phyloP scores from a whole-genome alignment of 1,140 invertebrate species.

The Drosophila simulans region DNA sequence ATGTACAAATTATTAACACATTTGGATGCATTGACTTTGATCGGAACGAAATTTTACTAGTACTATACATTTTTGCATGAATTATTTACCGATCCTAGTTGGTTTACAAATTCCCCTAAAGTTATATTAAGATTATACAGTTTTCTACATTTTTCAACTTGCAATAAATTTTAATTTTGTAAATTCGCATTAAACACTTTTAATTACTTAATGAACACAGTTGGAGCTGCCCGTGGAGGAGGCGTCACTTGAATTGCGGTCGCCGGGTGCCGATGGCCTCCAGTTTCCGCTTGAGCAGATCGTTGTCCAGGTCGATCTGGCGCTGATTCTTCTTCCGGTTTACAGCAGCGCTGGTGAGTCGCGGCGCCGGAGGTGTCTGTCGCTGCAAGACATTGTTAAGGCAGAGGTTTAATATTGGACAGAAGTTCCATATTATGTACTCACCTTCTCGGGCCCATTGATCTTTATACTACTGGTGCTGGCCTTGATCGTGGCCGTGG shows the following conservation, averaged over 20 bases:
- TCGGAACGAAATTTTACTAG: background rate
- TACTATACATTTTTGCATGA: background rate
- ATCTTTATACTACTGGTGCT: constrained; percentile 43
- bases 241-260: constrained; percentile 55
- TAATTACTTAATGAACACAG: constrained; percentile 63
- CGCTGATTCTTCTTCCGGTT: constrained; percentile 80
- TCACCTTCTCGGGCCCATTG: constrained; percentile 31
- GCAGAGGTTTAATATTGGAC: background rate
- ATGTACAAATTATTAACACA: background rate
- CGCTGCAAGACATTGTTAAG: background rate
- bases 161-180: constrained; percentile 78
- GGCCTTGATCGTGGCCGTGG: constrained; percentile 61
- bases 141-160: constrained; percentile 47
- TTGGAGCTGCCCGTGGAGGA: constrained; percentile 20
- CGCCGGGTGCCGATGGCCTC: constrained; percentile 72
- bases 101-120: background rate
- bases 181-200: constrained; percentile 68
- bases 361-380: constrained; percentile 34
- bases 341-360: constrained; percentile 68
- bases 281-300: constrained; percentile 75
- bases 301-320: constrained; percentile 82
- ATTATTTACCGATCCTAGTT: background rate
- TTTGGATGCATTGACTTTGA: background rate
- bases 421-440: background rate
- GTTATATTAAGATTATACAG: constrained; percentile 16